A percentile compares a stretch with the other conserved stretches of the same genome.
These are phyloP conservation scores for Enhydra lutris DNA, from an alignment of 2,113 vertebrate species.

Conservation along the genomic window DNA sequence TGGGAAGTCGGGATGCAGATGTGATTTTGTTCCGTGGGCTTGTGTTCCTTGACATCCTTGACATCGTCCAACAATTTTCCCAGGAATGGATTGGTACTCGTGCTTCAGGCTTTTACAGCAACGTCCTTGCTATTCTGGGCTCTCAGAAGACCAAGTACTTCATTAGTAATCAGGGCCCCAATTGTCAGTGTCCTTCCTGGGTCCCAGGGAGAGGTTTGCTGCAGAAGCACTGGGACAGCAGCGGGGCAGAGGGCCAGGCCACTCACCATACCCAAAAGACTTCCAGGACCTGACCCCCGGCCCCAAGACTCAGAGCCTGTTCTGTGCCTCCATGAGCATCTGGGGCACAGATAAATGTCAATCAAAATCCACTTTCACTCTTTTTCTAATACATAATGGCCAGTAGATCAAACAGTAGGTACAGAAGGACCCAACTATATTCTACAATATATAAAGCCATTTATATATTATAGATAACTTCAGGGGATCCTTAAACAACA, in stretches of 20 bases:
- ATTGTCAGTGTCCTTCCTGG: not conserved
- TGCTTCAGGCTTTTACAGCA: not conserved
- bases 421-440: not conserved
- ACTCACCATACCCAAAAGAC: not conserved
- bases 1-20: not conserved
- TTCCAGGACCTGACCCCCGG: not conserved
- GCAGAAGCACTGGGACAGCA: not conserved
- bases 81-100: not conserved
- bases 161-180: not conserved
- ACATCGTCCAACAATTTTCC: not conserved
- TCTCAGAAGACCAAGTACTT: not conserved
- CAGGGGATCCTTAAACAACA: not conserved
- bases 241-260: too few relatives aligned
- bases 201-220: not conserved
- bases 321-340: not conserved
- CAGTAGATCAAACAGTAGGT: not conserved
- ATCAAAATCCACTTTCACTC: not conserved
- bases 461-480: not conserved
- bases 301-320: not conserved
- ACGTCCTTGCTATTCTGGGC: conserved; percentile 39
- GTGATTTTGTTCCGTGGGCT: not conserved
- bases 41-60: not conserved
- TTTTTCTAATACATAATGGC: not conserved
- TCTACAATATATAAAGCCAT: not conserved
- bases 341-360: not conserved